These are phyloP conservation scores for Athene cunicularia DNA, from an alignment of 2,113 vertebrate genomes.

Conservation along the genomic window DNA sequence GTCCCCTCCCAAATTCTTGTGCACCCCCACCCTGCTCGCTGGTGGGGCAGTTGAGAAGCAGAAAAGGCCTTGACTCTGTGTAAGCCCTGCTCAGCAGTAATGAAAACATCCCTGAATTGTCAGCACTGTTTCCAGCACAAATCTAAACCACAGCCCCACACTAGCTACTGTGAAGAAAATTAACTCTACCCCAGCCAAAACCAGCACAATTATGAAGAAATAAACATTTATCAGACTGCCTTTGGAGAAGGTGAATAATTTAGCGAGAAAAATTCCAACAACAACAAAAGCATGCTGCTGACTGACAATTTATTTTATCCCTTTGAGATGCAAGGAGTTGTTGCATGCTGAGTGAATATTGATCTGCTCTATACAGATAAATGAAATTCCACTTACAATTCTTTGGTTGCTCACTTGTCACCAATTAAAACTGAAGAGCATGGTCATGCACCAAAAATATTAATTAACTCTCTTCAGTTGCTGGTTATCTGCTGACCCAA, in stretches of 20 bases:
- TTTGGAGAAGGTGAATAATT: conserved; percentile 75
- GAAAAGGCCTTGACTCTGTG: neutral
- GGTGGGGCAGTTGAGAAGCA: neutral
- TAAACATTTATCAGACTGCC: conserved; percentile 77
- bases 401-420: conserved; percentile 66
- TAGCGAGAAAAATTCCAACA: conserved; percentile 50
- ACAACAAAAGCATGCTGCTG: conserved; percentile 64
- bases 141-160: neutral
- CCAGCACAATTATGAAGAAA: conserved; percentile 63
- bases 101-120: neutral
- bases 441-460: conserved; percentile 23
- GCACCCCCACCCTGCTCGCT: neutral
- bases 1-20: neutral
- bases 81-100: neutral
- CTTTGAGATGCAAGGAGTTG: conserved; percentile 55
- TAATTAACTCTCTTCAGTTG: conserved; percentile 12
- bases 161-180: neutral
- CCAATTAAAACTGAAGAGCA: conserved; percentile 65
- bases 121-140: neutral
- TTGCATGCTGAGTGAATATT: conserved; percentile 73
- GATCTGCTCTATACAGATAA: conserved; percentile 71
- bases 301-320: conserved; percentile 74
- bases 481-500: neutral
- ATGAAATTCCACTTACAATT: conserved; percentile 71
- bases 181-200: neutral